Percentiles rank a stretch among this genome's conserved stretches.
phyloP scores from a whole-genome alignment of 1,140 invertebrate species.

The Pseudomyrmex concolor region DNA sequence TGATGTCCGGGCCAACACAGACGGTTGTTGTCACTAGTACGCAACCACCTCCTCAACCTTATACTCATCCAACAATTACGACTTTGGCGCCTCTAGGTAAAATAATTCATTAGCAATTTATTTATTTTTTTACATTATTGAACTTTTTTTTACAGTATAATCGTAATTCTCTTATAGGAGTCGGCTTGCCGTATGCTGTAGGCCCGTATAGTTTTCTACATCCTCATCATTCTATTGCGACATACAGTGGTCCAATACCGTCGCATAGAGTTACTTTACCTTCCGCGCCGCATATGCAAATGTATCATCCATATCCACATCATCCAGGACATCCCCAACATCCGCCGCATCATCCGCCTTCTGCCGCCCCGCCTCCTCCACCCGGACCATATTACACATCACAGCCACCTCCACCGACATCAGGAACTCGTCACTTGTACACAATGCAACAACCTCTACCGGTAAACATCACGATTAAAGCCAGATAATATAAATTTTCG shows the following conservation, averaged over 20 bases:
- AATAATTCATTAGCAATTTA: not conserved
- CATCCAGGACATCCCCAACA: conserved; percentile 82
- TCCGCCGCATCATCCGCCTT: conserved; percentile 77
- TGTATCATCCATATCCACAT: conserved; percentile 84
- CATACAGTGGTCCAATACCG: conserved; percentile 85
- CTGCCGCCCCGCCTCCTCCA: conserved; percentile 82
- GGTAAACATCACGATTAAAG: conserved; percentile 66
- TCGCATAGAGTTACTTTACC: conserved; percentile 86
- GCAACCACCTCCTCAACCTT: conserved; percentile 85
- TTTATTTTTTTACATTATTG: not conserved
- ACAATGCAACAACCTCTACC: conserved; percentile 83
- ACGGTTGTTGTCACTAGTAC: conserved; percentile 86
- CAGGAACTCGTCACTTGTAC: conserved; percentile 83
- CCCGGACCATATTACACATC: conserved; percentile 80
- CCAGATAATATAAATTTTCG: too few relatives aligned
- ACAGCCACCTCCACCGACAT: conserved; percentile 80
- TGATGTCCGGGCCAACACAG: conserved; percentile 83
- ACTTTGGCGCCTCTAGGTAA: conserved; percentile 84
- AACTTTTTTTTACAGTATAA: conserved; percentile 1
- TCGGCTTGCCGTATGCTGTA: conserved; percentile 87
- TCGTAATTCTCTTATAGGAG: conserved; percentile 73
- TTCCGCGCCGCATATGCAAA: conserved; percentile 86
- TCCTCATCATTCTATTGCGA: conserved; percentile 84
- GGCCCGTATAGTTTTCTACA: conserved; percentile 86
- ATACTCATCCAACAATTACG: conserved; percentile 84